phyloP scores from a whole-genome alignment of 2,113 vertebrate genomes.

The Chrysochloris asiatica region DNA sequence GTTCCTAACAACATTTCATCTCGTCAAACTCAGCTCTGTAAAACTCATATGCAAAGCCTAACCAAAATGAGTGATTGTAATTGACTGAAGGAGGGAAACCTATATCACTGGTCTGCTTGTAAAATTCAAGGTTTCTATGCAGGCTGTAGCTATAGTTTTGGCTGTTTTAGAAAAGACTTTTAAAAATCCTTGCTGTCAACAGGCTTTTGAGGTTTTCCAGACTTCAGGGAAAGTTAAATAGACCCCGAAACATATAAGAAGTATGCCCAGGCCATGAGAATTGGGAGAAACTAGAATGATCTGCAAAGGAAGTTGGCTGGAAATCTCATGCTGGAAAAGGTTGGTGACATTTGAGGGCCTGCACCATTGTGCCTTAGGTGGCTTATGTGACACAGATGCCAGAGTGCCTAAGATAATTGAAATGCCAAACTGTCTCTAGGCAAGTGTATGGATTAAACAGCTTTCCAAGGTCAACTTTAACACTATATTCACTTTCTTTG shows the following conservation, averaged over 20 bases:
- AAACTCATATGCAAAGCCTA: constrained; percentile 60
- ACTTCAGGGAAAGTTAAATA: constrained; percentile 76
- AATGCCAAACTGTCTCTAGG: background rate
- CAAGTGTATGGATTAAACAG: background rate
- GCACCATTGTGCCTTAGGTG: background rate
- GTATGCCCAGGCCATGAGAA: constrained; percentile 48
- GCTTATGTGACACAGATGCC: background rate
- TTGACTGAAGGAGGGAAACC: constrained; percentile 65
- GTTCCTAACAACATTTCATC: constrained; percentile 68
- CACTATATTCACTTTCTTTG: background rate
- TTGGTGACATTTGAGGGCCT: constrained; percentile 19
- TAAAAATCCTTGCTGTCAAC: constrained; percentile 80
- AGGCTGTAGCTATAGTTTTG: constrained; percentile 67
- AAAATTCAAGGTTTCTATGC: constrained; percentile 72
- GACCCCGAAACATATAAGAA: constrained; percentile 75
- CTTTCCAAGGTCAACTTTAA: background rate
- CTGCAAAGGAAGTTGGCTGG: constrained; percentile 38
- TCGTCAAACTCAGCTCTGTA: constrained; percentile 62
- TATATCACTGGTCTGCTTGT: constrained; percentile 69
- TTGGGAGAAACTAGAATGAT: constrained; percentile 55
- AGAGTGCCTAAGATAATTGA: background rate
- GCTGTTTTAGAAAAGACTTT: constrained; percentile 75
- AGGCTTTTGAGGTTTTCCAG: constrained; percentile 78
- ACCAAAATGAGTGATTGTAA: constrained; percentile 60
- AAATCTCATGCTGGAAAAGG: background rate